phyloP scores from a whole-genome alignment of 1,140 invertebrate species.

The Drosophila athabasca region DNA sequence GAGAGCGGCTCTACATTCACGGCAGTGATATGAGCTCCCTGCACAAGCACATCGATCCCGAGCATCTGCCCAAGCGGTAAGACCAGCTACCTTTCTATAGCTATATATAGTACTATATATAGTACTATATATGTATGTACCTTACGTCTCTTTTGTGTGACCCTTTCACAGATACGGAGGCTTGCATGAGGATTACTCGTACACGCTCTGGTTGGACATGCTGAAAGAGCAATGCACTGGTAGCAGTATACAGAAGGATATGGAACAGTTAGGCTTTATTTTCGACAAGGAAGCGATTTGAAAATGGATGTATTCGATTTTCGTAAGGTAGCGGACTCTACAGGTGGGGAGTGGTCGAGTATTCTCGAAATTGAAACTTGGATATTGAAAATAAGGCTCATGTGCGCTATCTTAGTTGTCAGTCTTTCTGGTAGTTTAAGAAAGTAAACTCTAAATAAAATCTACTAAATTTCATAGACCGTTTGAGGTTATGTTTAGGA shows the following conservation, averaged over 20 bases:
- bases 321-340: too few relatives aligned
- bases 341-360: too few relatives aligned
- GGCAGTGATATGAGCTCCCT: constrained; percentile 89
- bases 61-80: constrained; percentile 88
- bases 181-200: constrained; percentile 87
- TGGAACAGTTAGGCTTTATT: constrained; percentile 85
- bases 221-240: constrained; percentile 85
- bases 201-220: constrained; percentile 89
- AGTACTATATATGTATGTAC: too few relatives aligned
- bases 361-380: too few relatives aligned
- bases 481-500: constrained; percentile 46
- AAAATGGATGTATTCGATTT: constrained; percentile 4
- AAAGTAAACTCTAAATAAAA: background rate
- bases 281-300: constrained; percentile 35
- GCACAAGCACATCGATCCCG: constrained; percentile 89
- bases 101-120: too few relatives aligned
- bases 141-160: too few relatives aligned
- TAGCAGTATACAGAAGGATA: constrained; percentile 86
- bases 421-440: background rate
- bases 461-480: constrained; percentile 9
- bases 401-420: too few relatives aligned
- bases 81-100: background rate
- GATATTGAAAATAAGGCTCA: too few relatives aligned
- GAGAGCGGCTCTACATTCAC: constrained; percentile 89
- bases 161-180: constrained; percentile 86